A percentile compares a stretch with the other conserved stretches of the same genome.
Evolutionary conservation across 1,140 invertebrate genomes (phyloP).

Genomic region (Lordiphosa collinella): DNA sequence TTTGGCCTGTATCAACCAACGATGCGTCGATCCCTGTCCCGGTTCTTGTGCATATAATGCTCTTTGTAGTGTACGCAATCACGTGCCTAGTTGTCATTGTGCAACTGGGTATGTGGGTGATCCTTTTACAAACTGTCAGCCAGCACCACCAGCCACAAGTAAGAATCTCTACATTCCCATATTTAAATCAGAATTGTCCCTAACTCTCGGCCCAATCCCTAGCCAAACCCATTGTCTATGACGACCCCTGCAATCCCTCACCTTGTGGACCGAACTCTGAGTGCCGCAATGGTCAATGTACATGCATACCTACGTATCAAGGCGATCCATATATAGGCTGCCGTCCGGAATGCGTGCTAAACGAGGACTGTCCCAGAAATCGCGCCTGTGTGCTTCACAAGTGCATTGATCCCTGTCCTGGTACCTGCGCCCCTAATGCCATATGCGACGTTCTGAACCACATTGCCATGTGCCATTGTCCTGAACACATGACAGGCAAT

Average conservation of each 20-base stretch:
- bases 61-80: conserved; percentile 84
- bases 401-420: conserved; percentile 85
- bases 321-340: conserved; percentile 80
- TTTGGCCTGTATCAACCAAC: conserved; percentile 81
- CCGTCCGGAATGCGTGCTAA: conserved; percentile 65
- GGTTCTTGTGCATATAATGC: conserved; percentile 84
- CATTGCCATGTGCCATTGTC: conserved; percentile 84
- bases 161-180: not conserved
- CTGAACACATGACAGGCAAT: conserved; percentile 80
- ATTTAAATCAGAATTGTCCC: not conserved
- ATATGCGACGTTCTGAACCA: conserved; percentile 85
- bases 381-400: conserved; percentile 84
- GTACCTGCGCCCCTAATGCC: conserved; percentile 85
- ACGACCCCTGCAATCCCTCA: conserved; percentile 83
- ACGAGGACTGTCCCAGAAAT: conserved; percentile 81
- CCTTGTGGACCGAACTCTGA: conserved; percentile 86
- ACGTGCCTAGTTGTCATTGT: conserved; percentile 85
- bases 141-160: conserved; percentile 59
- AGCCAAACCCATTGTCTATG: conserved; percentile 65
- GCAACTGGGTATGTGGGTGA: conserved; percentile 85
- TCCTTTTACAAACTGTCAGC: conserved; percentile 80
- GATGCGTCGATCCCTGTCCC: conserved; percentile 82
- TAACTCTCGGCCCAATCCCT: conserved; percentile 53
- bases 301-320: conserved; percentile 82
- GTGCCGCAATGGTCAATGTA: conserved; percentile 83